Evolutionary conservation across 2,797 vertebrate genomes (phyloP), one percentile per base, ranked within the genome.

Genomic region (Ctenopoma multispine): DNA sequence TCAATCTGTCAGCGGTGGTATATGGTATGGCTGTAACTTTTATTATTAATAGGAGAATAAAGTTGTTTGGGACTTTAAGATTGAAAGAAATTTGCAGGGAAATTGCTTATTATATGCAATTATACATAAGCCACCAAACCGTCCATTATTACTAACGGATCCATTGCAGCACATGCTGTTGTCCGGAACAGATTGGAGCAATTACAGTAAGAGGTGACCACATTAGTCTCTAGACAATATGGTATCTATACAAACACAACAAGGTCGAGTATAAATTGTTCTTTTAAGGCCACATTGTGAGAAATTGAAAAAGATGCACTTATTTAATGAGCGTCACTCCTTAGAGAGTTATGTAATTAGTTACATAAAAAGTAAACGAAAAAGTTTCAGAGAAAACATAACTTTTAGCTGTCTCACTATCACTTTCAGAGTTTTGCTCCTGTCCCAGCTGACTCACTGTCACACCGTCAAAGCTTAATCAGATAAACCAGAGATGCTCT

Each of bases 191-290:
- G 61, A 62, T 53, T 15, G 29, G 31, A 58, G 59, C 72, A 80
- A 64, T 81, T 71, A 54, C 40, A 61, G 18, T 70, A 38, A 84
- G 60, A 66, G 31, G 61, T 62, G 56, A 74, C 49, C 77, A 29
- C 65, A 82, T 36, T 29, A 21, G 17, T 81, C 63, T 61, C 50
- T 17, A 31, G 53, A 41, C 34, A 31, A n/a, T 47, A 7, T 38
- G 29, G 18, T 41, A 7, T 40, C 34, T n/a, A 21, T 18, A 47
- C 23, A 59, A 40, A 71, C 49, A 23, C 1, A 0, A 9, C 7
- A 17, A 43, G 50, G 58, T 54, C 41, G 43, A 2, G 36, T 40
- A n/a, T 41, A 56, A 75, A 75, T 50, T 72, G 61, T 40, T 47
- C 40, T 63, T 44, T 44, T 44, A n/a, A 15, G 15, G 7, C 17